phyloP scores from a whole-genome alignment of 2,888 invertebrate species.

The Meiosimyza decipiens region DNA sequence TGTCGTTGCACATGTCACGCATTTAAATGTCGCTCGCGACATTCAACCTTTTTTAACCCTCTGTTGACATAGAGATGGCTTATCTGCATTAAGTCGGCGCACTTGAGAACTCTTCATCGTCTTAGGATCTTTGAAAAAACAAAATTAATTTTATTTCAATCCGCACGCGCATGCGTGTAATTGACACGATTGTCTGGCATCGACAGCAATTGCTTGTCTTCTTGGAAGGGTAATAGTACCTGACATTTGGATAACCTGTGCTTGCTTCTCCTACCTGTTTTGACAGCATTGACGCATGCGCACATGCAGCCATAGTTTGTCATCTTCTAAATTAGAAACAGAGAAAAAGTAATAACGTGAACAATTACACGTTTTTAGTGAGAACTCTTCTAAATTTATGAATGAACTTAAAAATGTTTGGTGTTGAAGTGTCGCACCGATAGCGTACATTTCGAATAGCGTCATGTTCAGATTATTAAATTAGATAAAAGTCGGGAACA shows the following conservation, averaged over 20 bases:
- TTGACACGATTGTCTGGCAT: not conserved
- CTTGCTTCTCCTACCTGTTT: conserved; percentile 2
- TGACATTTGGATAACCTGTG: too few relatives aligned
- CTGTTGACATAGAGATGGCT: too few relatives aligned
- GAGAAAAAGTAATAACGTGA: not conserved
- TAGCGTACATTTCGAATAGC: too few relatives aligned
- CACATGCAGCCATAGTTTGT: conserved; percentile 13
- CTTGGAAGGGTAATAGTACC: too few relatives aligned
- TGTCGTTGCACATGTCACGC: conserved; percentile 11
- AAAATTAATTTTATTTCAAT: not conserved
- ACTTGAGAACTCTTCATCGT: too few relatives aligned
- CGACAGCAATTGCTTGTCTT: not conserved
- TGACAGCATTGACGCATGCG: not conserved
- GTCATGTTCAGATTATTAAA: too few relatives aligned
- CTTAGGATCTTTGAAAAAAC: too few relatives aligned
- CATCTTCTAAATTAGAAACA: not conserved
- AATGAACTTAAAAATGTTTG: conserved; percentile 22
- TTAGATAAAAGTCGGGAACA: too few relatives aligned
- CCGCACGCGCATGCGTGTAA: not conserved
- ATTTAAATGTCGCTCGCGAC: conserved; percentile 19
- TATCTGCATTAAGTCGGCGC: too few relatives aligned
- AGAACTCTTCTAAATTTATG: conserved; percentile 3
- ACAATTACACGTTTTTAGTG: conserved; percentile 29
- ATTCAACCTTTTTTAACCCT: not conserved
- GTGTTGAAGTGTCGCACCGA: too few relatives aligned